Evolutionary conservation across 2,113 vertebrate genomes (phyloP).

Genomic region (Lontra canadensis): DNA sequence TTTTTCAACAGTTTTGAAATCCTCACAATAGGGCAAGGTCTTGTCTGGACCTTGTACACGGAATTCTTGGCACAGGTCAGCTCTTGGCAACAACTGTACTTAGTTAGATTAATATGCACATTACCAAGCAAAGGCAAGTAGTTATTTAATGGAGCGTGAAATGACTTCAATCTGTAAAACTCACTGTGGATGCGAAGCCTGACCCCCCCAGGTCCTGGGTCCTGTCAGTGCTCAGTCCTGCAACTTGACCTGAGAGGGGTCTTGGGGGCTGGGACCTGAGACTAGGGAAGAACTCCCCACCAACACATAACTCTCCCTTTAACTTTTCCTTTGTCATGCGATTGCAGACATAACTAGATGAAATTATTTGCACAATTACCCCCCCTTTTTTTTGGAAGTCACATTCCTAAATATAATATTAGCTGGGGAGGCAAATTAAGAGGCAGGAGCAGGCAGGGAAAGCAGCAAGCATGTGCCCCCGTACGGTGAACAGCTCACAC

Average conservation of each 20-base stretch:
- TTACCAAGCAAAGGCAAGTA: not conserved
- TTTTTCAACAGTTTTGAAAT: not conserved
- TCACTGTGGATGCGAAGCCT: not conserved
- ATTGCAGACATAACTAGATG: not conserved
- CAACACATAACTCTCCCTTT: not conserved
- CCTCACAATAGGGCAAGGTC: not conserved
- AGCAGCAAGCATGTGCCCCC: fast-evolving
- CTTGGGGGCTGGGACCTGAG: fast-evolving
- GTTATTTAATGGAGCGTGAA: conserved; percentile 60
- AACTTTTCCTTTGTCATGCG: no score
- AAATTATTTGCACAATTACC: not conserved
- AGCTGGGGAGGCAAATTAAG: not conserved
- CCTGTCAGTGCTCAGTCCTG: not conserved
- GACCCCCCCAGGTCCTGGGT: not conserved
- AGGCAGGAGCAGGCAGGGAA: not conserved
- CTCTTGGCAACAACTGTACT: conserved; percentile 16
- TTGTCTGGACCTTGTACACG: not conserved
- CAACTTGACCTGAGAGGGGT: not conserved
- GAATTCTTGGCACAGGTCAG: not conserved
- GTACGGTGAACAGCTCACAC: fast-evolving
- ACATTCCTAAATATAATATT: not conserved
- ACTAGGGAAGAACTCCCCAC: not conserved
- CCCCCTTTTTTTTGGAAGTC: not conserved
- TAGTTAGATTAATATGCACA: conserved; percentile 7
- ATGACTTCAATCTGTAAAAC: conserved; percentile 21